Conservation (phyloP, 2,113 vertebrate species). For the Grammomys dolichurus region DNA sequence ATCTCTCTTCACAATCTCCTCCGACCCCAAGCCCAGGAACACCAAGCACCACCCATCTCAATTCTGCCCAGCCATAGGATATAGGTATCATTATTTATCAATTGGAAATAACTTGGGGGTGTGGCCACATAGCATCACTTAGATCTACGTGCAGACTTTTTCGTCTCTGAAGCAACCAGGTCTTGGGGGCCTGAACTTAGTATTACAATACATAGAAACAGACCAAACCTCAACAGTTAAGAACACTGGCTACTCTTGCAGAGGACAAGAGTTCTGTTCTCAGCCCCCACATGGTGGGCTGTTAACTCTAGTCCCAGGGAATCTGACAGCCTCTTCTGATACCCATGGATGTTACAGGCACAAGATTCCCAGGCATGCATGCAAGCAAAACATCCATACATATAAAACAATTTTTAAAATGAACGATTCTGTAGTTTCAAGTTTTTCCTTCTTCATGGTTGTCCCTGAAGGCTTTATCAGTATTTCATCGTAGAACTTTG, state of each 20-base stretch:
- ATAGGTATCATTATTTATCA: too few species aligned
- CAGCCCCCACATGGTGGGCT: too few species aligned
- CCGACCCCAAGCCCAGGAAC: too few species aligned
- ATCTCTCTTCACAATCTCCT: too few species aligned
- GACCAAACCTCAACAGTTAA: background rate
- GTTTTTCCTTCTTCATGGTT: background rate
- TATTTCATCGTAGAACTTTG: background rate
- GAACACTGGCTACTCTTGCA: background rate
- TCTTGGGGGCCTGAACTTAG: too few species aligned
- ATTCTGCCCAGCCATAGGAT: too few species aligned
- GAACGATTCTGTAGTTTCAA: background rate
- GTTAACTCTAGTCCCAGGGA: background rate
- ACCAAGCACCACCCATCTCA: too few species aligned
- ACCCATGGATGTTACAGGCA: background rate
- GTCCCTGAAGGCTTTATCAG: background rate
- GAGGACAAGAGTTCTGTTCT: background rate
- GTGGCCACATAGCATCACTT: too few species aligned
- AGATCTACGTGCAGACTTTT: too few species aligned
- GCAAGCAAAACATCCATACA: background rate
- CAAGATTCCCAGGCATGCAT: background rate
- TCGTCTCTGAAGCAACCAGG: too few species aligned
- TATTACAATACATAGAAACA: too few species aligned
- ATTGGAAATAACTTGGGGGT: too few species aligned
- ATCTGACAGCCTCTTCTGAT: background rate
- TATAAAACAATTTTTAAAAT: background rate